Percentiles rank a stretch among this genome's conserved stretches.
Evolutionary conservation across 2,888 invertebrate species (phyloP).

Genomic region (Calameuta filiformis): DNA sequence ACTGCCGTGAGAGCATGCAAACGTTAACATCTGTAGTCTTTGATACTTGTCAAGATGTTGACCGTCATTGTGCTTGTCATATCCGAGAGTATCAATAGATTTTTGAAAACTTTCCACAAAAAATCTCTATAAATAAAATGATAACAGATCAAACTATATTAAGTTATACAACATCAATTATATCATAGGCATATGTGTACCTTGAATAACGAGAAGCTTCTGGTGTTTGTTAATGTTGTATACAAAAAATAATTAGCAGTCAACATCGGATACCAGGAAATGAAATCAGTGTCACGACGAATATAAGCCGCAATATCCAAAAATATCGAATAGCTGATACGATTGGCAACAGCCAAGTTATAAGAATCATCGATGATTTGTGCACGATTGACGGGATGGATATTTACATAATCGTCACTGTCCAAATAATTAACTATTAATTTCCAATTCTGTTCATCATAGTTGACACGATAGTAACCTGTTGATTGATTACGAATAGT

Average conservation of each 20-base stretch:
- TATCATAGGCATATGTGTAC: conserved; percentile 6
- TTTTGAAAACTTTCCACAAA: too few relatives aligned
- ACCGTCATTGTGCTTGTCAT: too few relatives aligned
- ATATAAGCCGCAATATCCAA: conserved; percentile 69
- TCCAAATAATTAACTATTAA: conserved; percentile 45
- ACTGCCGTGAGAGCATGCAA: too few relatives aligned
- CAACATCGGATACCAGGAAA: conserved; percentile 77
- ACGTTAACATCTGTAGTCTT: too few relatives aligned
- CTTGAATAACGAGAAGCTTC: conserved; percentile 68
- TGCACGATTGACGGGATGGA: conserved; percentile 64
- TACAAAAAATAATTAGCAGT: conserved; percentile 64
- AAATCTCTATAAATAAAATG: too few relatives aligned
- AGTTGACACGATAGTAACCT: conserved; percentile 64
- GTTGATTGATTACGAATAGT: conserved; percentile 3
- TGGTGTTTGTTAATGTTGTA: conserved; percentile 65
- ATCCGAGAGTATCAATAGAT: too few relatives aligned
- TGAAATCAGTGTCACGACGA: conserved; percentile 71
- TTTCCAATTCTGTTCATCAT: conserved; percentile 60
- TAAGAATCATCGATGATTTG: conserved; percentile 70
- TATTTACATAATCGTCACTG: conserved; percentile 6
- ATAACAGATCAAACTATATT: too few relatives aligned
- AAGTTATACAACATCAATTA: too few relatives aligned
- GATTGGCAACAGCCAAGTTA: conserved; percentile 63
- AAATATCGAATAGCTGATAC: conserved; percentile 65
- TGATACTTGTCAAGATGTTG: too few relatives aligned